A percentile compares a stretch with the other conserved stretches of the same genome.
Evolutionary conservation across 2,888 invertebrate genomes (phyloP).

Genomic region (Ectemnius lituratus): DNA sequence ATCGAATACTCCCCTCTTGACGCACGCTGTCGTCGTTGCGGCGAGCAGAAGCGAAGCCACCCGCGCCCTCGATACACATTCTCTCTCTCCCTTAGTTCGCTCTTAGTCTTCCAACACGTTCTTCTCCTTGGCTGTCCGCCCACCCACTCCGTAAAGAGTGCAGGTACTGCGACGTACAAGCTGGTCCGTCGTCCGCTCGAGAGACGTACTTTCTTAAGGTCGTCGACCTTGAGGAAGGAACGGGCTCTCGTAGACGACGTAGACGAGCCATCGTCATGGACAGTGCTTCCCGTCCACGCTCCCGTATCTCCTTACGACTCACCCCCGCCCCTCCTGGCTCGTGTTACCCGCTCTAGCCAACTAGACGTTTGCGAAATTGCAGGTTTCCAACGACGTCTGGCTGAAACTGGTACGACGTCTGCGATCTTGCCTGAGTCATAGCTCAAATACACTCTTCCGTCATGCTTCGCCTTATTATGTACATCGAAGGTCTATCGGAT

Average conservation of each 20-base stretch:
- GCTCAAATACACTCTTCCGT: too few relatives aligned
- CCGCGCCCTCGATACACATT: slow-evolving; percentile 8
- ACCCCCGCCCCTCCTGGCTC: slow-evolving; percentile 37
- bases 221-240: slow-evolving; percentile 47
- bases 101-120: slow-evolving; percentile 28
- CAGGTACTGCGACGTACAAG: slow-evolving; percentile 43
- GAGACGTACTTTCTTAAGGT: slow-evolving; percentile 37
- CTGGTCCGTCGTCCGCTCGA: slow-evolving; percentile 26
- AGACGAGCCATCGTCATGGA: slow-evolving; percentile 29
- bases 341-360: slow-evolving; percentile 35
- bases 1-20: slow-evolving; percentile 7
- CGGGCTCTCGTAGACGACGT: slow-evolving; percentile 21
- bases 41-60: neutral
- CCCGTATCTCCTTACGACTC: slow-evolving; percentile 47
- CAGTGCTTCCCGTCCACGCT: slow-evolving; percentile 33
- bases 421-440: too few relatives aligned
- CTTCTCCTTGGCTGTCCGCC: slow-evolving; percentile 24
- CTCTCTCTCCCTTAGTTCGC: slow-evolving; percentile 24
- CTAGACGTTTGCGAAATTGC: slow-evolving; percentile 12
- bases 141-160: slow-evolving; percentile 38
- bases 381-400: too few relatives aligned
- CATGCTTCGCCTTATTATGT: too few relatives aligned
- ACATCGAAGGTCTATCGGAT: too few relatives aligned
- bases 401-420: too few relatives aligned
- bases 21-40: slow-evolving; percentile 22